These are phyloP conservation scores for Scatophagus argus DNA, from an alignment of 2,113 vertebrate genomes.

Conservation along the genomic window DNA sequence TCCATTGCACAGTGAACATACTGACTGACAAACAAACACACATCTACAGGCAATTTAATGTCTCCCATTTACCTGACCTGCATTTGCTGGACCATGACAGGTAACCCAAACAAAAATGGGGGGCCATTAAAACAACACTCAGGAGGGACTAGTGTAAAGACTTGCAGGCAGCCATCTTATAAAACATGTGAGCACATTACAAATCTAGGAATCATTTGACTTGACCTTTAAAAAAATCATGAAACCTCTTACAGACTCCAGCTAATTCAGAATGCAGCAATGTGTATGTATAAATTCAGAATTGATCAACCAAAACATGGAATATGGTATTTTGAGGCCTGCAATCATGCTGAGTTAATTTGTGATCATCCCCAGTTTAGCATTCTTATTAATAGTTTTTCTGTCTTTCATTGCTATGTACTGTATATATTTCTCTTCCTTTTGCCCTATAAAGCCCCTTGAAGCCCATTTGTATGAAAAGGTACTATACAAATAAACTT, in stretches of 20 bases:
- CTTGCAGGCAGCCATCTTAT: conserved; percentile 1
- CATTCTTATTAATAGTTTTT: background rate
- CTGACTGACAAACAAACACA: conserved; percentile 25
- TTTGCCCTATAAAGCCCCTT: no score
- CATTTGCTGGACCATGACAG: conserved; percentile 8
- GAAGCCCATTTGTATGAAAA: background rate
- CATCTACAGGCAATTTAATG: conserved; percentile 22
- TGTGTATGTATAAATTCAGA: no score
- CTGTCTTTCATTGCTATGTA: background rate
- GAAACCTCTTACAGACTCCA: background rate
- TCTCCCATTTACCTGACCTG: background rate
- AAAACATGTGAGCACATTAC: background rate
- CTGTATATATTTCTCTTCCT: no score
- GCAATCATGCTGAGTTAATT: background rate
- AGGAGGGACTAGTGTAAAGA: background rate
- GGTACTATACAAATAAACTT: background rate
- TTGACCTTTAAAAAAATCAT: conserved; percentile 4
- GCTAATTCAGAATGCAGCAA: conserved; percentile 2
- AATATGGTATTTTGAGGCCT: background rate
- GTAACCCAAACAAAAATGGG: background rate
- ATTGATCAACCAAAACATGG: background rate
- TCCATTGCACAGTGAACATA: conserved; percentile 17
- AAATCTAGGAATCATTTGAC: background rate
- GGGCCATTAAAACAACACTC: background rate
- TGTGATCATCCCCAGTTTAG: background rate